These are phyloP conservation scores for Rhagium mordax DNA, from an alignment of 2,888 invertebrate species.

Conservation along the genomic window DNA sequence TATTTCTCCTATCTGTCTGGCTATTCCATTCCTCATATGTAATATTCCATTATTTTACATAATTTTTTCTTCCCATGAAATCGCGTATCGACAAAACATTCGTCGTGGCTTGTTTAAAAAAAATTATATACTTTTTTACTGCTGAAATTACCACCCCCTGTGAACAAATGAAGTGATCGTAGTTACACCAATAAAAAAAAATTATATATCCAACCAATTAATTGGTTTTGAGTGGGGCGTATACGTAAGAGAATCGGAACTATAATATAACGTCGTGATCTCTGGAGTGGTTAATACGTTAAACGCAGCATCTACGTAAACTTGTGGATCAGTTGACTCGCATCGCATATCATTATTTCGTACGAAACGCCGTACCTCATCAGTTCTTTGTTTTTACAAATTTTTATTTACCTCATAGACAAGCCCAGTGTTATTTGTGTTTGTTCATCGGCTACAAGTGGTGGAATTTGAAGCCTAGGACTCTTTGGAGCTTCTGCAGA, in stretches of 20 bases:
- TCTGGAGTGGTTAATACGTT: constrained; percentile 38
- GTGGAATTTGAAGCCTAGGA: not conserved
- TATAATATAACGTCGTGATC: constrained; percentile 46
- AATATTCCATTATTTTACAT: not conserved
- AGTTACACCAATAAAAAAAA: constrained; percentile 34
- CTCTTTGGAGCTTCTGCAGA: not conserved
- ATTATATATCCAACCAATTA: constrained; percentile 33
- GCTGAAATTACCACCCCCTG: not conserved
- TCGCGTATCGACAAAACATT: no score
- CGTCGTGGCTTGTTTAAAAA: no score
- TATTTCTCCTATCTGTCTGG: not conserved
- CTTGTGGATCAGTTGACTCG: constrained; percentile 37
- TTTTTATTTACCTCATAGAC: not conserved
- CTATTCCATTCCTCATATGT: not conserved
- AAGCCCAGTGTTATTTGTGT: constrained; percentile 13
- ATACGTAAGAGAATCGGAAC: constrained; percentile 53
- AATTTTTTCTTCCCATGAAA: not conserved
- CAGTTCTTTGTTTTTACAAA: constrained; percentile 19
- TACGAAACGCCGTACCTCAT: constrained; percentile 27
- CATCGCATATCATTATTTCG: constrained; percentile 19
- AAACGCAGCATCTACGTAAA: constrained; percentile 43
- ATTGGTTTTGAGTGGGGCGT: constrained; percentile 43
- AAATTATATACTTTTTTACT: not conserved
- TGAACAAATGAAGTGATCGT: constrained; percentile 6
- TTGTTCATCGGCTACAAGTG: constrained; percentile 9